phyloP scores from a whole-genome alignment of 2,888 invertebrate species.

The Hirtodrosophila duncani region DNA sequence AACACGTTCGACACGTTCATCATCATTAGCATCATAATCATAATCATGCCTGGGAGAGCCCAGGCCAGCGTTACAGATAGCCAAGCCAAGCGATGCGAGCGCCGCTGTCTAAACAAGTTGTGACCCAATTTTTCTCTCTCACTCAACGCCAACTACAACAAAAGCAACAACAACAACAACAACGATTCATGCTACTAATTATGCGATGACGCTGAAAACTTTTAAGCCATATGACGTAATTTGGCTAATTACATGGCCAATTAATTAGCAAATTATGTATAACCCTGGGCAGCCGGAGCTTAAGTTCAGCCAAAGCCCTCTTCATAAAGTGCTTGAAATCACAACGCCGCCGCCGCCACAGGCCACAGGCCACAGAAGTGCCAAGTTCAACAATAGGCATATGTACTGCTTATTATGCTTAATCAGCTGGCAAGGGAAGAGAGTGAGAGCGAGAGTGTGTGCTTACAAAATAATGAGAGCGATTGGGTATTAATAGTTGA shows the following conservation, averaged over 20 bases:
- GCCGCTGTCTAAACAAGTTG: conserved; percentile 30
- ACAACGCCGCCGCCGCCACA: too few relatives aligned
- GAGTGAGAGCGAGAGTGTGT: conserved; percentile 10
- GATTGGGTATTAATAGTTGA: too few relatives aligned
- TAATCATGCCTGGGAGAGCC: too few relatives aligned
- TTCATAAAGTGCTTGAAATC: background rate
- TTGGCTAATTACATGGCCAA: conserved; percentile 50
- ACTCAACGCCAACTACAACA: background rate
- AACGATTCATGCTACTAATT: conserved; percentile 59
- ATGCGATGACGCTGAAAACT: conserved; percentile 60
- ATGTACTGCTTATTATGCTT: conserved; percentile 23
- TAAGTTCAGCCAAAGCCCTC: too few relatives aligned
- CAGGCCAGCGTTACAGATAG: conserved; percentile 19
- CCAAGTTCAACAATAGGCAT: conserved; percentile 43
- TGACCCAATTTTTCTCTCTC: conserved; percentile 61
- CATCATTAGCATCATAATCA: conserved; percentile 35
- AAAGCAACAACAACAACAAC: conserved; percentile 57
- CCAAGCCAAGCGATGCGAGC: background rate
- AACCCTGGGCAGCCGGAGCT: too few relatives aligned
- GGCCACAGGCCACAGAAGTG: conserved; percentile 10
- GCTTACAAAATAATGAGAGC: too few relatives aligned
- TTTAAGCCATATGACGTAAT: conserved; percentile 36
- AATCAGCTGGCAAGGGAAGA: conserved; percentile 46
- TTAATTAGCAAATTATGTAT: conserved; percentile 56
- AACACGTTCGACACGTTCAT: conserved; percentile 68